Evolutionary conservation across 2,888 invertebrate species (phyloP), one percentile per base, ranked within the genome.

Genomic region (Arctia plantaginis): DNA sequence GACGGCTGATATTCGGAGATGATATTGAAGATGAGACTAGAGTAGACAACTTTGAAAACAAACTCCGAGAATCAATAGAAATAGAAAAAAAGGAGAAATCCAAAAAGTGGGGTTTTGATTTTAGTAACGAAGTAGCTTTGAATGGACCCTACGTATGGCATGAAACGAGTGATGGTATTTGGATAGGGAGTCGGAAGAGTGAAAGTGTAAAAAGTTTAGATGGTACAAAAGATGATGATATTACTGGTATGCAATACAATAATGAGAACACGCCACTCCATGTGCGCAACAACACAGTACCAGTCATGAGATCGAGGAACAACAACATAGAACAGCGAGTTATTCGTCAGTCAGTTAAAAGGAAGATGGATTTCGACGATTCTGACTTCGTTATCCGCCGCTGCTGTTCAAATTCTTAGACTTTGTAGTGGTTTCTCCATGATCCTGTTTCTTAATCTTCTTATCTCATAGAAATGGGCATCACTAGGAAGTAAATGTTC

Each of bases 71-170:
- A 77, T 80, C 86, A 0, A 77, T 85, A 20, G 80, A 77, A 0
- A 84, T 76, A 27, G 90, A 92, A 1, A 80, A 75, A 7, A 77
- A 85, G 10, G 88, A 92, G 83, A 94, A 93, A 18, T 91, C 86
- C 59, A 82, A 88, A 27, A 94, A 93, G 77, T 97, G 96, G 94
- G 96, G 96, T 82, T 97, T 96, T 69, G 96, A 97, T 87, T 96
- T 96, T 72, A 90, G 90, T 75, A 95, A 94, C 1, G 97, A 96
- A 76, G 83, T 89, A 1, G 89, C 93, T 6, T 73, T 92, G 55
- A 85, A 88, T 69, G 97, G 96, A 1, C 88, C 87, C 12, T 96
- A 93, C 82, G 89, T 93, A 74, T 97, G 97, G 97, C 91, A 78
- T 33, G 80, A 75, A 2, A 77, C 76, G 82, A 82, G 82, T n/a